phyloP scores from a whole-genome alignment of 35 echinoderm and acorn worm genomes.

The Acanthaster planci region DNA sequence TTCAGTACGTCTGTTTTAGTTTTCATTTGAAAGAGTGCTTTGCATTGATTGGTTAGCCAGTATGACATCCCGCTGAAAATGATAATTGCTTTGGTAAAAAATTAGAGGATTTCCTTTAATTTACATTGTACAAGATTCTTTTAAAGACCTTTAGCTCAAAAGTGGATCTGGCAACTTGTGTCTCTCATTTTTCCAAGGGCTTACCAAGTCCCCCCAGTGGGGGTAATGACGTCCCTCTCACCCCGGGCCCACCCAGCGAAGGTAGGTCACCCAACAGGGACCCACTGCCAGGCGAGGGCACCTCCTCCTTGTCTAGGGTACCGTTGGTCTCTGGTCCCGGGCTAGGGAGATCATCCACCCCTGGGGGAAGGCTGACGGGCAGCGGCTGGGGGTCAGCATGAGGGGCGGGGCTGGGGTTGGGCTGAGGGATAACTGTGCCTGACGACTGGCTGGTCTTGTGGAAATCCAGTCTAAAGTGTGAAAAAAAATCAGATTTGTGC shows the following conservation, averaged over 20 bases:
- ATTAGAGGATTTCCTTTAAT: too few relatives aligned
- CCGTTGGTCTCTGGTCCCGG: neutral
- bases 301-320: neutral
- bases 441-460: conserved; percentile 6
- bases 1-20: too few relatives aligned
- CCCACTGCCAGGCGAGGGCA: neutral
- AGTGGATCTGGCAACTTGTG: too few relatives aligned
- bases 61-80: too few relatives aligned
- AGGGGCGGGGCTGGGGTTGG: neutral
- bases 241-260: conserved; percentile 45
- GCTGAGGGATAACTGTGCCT: neutral
- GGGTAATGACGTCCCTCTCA: conserved; percentile 44
- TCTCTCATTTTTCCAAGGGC: too few relatives aligned
- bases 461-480: conserved; percentile 9
- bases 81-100: too few relatives aligned
- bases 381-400: neutral
- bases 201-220: conserved; percentile 51
- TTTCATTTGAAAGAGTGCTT: too few relatives aligned
- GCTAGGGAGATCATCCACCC: neutral
- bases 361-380: neutral
- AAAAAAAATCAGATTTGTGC: neutral
- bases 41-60: too few relatives aligned
- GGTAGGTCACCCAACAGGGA: conserved; percentile 39
- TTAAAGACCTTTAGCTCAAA: too few relatives aligned
- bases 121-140: neutral